Evolutionary conservation across 2,888 invertebrate genomes (phyloP).

Genomic region (Eupeodes latifasciatus): DNA sequence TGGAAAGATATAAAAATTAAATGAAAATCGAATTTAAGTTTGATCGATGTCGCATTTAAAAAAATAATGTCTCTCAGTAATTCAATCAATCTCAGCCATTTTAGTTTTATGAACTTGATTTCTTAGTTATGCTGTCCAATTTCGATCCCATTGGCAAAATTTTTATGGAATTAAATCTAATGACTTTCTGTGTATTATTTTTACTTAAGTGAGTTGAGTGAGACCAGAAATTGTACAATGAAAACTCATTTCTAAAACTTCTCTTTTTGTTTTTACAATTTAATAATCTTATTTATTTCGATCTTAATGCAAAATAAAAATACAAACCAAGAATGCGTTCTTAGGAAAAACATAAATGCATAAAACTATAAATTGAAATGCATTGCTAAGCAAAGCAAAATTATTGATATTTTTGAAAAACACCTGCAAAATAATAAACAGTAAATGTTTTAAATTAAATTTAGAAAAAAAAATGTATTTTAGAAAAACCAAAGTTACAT

Average conservation of each 20-base stretch:
- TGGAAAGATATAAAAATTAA: too few relatives aligned
- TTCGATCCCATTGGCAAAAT: too few relatives aligned
- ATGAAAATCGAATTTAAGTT: too few relatives aligned
- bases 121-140: too few relatives aligned
- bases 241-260: not conserved
- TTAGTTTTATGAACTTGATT: too few relatives aligned
- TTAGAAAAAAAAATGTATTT: not conserved
- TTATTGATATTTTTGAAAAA: conserved; percentile 41
- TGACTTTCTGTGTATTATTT: too few relatives aligned
- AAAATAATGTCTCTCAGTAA: too few relatives aligned
- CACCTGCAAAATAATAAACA: not conserved
- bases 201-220: too few relatives aligned
- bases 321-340: conserved; percentile 2
- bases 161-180: too few relatives aligned
- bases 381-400: not conserved
- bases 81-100: too few relatives aligned
- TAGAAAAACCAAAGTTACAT: conserved; percentile 55
- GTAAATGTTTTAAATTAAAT: conserved; percentile 7
- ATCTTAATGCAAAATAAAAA: conserved; percentile 41
- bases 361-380: not conserved
- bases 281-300: conserved; percentile 35
- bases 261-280: too few relatives aligned
- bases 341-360: not conserved
- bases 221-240: not conserved
- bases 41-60: too few relatives aligned